A percentile compares a stretch with the other conserved stretches of the same genome.
Conservation (phyloP, 1,140 invertebrate species). For the Aphidius ervi region DNA sequence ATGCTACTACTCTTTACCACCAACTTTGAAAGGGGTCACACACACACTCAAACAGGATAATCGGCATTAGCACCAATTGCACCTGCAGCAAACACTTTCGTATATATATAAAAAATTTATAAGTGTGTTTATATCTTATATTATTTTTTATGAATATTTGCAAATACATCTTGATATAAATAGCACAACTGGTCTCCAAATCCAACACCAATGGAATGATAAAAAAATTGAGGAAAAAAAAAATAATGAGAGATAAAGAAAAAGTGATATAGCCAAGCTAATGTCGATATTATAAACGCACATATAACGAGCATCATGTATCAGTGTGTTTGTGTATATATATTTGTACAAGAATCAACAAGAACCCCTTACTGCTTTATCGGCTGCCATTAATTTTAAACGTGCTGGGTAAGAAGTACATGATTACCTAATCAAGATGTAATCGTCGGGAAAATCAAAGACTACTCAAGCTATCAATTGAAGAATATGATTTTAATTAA, state of each 20-base stretch:
- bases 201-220: too few species aligned
- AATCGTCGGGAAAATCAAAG: constrained; percentile 3
- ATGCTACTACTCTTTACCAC: constrained; percentile 19
- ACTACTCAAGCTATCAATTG: background rate
- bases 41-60: background rate
- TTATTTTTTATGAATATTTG: too few species aligned
- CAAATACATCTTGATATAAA: too few species aligned
- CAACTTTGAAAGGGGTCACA: constrained; percentile 18
- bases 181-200: too few species aligned
- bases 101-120: background rate
- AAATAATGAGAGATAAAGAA: too few species aligned
- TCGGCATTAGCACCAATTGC: background rate
- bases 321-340: too few species aligned
- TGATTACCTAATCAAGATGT: constrained; percentile 23
- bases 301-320: too few species aligned
- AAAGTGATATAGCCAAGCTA: too few species aligned
- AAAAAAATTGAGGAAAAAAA: too few species aligned
- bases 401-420: constrained; percentile 19
- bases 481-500: constrained; percentile 2
- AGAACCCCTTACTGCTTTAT: constrained; percentile 6
- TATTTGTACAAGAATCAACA: background rate
- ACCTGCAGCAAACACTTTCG: background rate
- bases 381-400: constrained; percentile 12
- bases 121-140: background rate
- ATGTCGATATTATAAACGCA: too few species aligned